Evolutionary conservation across 2,113 vertebrate genomes (phyloP).

Genomic region (Hystrix brachyura): DNA sequence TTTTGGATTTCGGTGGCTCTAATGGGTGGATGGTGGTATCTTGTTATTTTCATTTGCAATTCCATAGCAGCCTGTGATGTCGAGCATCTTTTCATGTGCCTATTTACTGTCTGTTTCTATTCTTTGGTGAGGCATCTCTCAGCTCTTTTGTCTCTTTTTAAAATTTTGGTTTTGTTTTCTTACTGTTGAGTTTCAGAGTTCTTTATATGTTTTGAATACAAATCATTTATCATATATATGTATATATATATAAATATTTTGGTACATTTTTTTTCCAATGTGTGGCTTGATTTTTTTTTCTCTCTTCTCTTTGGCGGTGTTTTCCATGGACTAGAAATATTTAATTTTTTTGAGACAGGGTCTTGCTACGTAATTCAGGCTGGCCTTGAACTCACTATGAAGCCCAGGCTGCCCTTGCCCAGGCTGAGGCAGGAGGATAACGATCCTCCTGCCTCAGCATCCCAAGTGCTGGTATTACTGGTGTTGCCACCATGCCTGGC

Average conservation of each 20-base stretch:
- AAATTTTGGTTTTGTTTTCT: neutral
- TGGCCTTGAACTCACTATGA: neutral
- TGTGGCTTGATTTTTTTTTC: neutral
- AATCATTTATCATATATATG: neutral
- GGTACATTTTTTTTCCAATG: neutral
- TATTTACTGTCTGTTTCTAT: neutral
- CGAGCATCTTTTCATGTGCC: neutral
- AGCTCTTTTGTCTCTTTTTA: neutral
- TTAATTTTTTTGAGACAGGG: neutral
- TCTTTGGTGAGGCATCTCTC: neutral
- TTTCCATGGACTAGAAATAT: neutral
- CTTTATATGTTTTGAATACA: slow-evolving; percentile 18
- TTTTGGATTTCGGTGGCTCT: neutral
- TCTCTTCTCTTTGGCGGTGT: neutral
- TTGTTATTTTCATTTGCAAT: neutral
- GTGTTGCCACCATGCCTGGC: neutral
- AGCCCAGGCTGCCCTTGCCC: neutral
- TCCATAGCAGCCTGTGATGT: neutral
- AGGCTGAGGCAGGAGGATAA: no score
- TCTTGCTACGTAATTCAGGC: neutral
- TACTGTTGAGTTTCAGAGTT: neutral
- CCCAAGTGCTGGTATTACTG: neutral
- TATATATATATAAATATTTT: neutral
- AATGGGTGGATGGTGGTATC: neutral
- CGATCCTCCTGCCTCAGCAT: neutral